Conservation (phyloP, 2,113 vertebrate species). For the Xenopus laevis region DNA sequence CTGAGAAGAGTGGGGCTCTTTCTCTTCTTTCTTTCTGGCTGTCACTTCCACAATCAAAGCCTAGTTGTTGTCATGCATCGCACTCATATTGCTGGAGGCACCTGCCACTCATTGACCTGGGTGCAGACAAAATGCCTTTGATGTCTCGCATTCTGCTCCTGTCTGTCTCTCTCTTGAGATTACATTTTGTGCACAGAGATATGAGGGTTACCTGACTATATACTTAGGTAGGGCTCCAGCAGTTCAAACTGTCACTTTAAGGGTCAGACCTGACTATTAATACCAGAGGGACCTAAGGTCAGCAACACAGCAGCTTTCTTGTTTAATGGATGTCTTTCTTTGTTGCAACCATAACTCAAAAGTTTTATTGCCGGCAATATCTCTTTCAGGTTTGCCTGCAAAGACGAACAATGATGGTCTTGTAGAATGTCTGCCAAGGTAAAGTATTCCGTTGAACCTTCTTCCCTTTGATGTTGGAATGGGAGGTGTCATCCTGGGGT, state of each 20-base stretch:
- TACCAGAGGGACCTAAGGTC: not conserved
- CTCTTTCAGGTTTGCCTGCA: not conserved
- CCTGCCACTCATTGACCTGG: constrained; percentile 32
- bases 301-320: not conserved
- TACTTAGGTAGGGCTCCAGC: not conserved
- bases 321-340: not conserved
- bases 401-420: constrained; percentile 4
- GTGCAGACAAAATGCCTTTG: constrained; percentile 28
- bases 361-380: not conserved
- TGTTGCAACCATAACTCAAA: not conserved
- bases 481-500: constrained; percentile 28
- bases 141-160: constrained; percentile 28
- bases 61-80: constrained; percentile 14
- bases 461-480: constrained; percentile 20
- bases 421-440: constrained; percentile 11
- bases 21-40: not conserved
- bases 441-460: not conserved
- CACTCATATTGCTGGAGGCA: constrained; percentile 23
- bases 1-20: not conserved
- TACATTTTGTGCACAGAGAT: not conserved
- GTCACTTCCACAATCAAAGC: constrained; percentile 28
- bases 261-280: not conserved
- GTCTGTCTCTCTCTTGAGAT: constrained; percentile 5
- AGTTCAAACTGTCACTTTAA: not conserved
- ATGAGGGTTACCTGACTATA: constrained; percentile 2